Evolutionary conservation across 2,797 vertebrate genomes (phyloP).

Genomic region (Rhynchonycteris naso): DNA sequence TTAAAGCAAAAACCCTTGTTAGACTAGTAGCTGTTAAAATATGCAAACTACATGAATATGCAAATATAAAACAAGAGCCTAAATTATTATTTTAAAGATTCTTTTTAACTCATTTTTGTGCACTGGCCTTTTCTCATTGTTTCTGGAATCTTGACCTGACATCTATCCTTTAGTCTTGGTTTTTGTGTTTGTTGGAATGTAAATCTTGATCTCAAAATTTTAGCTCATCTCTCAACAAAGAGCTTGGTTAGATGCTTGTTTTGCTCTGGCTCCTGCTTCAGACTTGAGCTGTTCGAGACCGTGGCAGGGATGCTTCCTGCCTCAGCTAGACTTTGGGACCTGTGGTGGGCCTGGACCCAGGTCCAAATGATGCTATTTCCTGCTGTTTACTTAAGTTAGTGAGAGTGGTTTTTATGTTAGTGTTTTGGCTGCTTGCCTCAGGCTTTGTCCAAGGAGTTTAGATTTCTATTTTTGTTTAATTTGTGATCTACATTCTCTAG

Average conservation of each 20-base stretch:
- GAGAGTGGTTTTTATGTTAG: constrained; percentile 54
- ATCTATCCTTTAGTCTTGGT: background rate
- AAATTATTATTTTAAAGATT: background rate
- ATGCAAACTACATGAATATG: background rate
- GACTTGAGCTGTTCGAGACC: background rate
- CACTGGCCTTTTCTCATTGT: background rate
- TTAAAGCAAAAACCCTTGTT: background rate
- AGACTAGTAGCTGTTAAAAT: background rate
- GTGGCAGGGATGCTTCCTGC: constrained; percentile 3
- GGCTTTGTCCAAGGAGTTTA: constrained; percentile 41
- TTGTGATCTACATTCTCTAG: constrained; percentile 60
- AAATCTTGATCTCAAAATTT: background rate
- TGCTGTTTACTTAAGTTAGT: constrained; percentile 47
- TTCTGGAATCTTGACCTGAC: background rate
- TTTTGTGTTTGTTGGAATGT: background rate
- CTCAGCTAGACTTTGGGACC: background rate
- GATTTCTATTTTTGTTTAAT: constrained; percentile 51
- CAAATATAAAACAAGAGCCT: background rate
- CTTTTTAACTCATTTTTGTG: background rate
- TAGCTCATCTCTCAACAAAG: background rate
- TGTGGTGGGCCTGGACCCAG: background rate
- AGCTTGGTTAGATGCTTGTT: background rate
- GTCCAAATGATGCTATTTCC: constrained; percentile 57
- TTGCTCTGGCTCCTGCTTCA: background rate
- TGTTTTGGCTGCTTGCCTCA: constrained; percentile 43